These are phyloP conservation scores for Chaetodon trifasciatus DNA, from an alignment of 2,797 vertebrate genomes.

Conservation along the genomic window DNA sequence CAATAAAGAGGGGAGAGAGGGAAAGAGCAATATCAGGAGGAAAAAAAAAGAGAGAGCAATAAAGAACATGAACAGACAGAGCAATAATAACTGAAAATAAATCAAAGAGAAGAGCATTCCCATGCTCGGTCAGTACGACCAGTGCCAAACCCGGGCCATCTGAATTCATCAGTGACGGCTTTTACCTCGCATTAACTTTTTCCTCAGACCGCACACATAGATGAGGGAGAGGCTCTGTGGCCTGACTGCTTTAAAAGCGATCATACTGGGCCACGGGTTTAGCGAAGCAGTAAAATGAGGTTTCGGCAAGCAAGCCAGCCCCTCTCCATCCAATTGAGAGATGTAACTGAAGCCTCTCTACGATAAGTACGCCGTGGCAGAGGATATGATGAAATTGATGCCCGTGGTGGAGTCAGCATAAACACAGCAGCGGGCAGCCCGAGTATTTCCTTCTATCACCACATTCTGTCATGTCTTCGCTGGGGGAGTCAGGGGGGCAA, in stretches of 20 bases:
- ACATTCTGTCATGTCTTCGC: constrained; percentile 39
- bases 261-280: constrained; percentile 56
- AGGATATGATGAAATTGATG: constrained; percentile 58
- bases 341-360: constrained; percentile 57
- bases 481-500: constrained; percentile 12
- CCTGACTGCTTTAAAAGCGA: constrained; percentile 67
- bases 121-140: constrained; percentile 66
- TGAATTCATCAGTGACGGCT: constrained; percentile 71
- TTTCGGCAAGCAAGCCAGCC: constrained; percentile 44
- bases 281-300: constrained; percentile 70
- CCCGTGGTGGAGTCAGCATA: constrained; percentile 56
- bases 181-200: constrained; percentile 70
- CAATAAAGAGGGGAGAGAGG: constrained; percentile 48
- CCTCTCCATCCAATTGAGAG: constrained; percentile 54
- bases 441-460: constrained; percentile 55
- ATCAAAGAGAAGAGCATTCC: constrained; percentile 63
- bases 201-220: constrained; percentile 72
- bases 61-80: constrained; percentile 63
- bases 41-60: constrained; percentile 58
- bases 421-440: constrained; percentile 57
- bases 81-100: constrained; percentile 70
- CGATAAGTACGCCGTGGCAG: constrained; percentile 54
- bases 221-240: constrained; percentile 46
- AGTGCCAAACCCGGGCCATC: constrained; percentile 63
- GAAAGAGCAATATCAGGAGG: constrained; percentile 24